Evolutionary conservation across 2,113 vertebrate genomes (phyloP).

Genomic region (Talpa occidentalis): DNA sequence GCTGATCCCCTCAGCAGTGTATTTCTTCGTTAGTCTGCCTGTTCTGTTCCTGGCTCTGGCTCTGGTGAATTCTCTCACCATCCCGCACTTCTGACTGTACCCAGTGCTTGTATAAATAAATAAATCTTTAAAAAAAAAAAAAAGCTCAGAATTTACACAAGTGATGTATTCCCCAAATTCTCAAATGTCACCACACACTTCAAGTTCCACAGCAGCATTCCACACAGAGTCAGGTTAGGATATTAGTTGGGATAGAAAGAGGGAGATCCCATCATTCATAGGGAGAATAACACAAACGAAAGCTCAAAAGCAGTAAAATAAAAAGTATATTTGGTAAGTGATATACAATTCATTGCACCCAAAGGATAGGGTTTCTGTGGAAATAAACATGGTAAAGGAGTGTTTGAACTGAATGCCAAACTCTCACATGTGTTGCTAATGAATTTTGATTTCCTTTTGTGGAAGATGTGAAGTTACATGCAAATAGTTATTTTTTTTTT

Average conservation of each 20-base stretch:
- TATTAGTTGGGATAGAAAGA: conserved; percentile 16
- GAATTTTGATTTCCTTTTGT: background rate
- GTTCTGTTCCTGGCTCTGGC: too few relatives aligned
- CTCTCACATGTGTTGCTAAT: background rate
- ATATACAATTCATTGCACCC: background rate
- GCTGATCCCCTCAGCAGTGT: too few relatives aligned
- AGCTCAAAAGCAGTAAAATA: background rate
- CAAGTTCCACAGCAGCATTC: conserved; percentile 6
- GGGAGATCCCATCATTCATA: background rate
- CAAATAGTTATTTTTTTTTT: too few relatives aligned
- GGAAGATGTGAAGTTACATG: background rate
- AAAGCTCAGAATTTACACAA: conserved; percentile 53
- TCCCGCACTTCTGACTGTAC: too few relatives aligned
- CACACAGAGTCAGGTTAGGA: conserved; percentile 43
- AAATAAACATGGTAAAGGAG: background rate
- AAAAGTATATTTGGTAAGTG: conserved; percentile 40
- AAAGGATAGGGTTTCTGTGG: background rate
- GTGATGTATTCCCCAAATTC: conserved; percentile 51
- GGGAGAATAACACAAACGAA: conserved; percentile 35
- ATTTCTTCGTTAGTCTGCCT: too few relatives aligned
- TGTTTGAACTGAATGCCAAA: background rate
- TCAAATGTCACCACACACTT: conserved; percentile 53
- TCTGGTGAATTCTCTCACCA: too few relatives aligned
- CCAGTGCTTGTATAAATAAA: too few relatives aligned
- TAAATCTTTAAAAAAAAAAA: too few relatives aligned